Evolutionary conservation across 92 coral and sea anemone genomes (phyloP).

Genomic region (Umimayanthus kanabou): DNA sequence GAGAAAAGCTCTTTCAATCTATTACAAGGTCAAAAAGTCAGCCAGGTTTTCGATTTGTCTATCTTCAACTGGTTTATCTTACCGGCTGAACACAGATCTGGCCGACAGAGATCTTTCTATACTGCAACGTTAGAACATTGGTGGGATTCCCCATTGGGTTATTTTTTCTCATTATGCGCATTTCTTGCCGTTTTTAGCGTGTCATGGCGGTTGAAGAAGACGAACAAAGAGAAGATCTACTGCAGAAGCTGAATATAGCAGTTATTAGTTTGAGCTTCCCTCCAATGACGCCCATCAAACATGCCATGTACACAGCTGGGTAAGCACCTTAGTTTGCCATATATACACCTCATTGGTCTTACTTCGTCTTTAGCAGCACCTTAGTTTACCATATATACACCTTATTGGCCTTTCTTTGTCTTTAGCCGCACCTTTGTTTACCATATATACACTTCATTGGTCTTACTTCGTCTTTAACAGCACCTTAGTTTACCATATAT

Average conservation of each 20-base stretch:
- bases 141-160: not conserved
- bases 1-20: too few relatives aligned
- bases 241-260: constrained; percentile 74
- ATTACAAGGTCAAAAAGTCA: too few relatives aligned
- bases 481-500: not conserved
- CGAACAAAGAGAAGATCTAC: constrained; percentile 74
- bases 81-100: too few relatives aligned
- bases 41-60: too few relatives aligned
- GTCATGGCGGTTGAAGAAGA: constrained; percentile 86
- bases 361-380: too few relatives aligned
- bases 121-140: not conserved
- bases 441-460: not conserved
- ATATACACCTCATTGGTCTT: not conserved
- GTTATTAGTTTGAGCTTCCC: constrained; percentile 85
- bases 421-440: constrained; percentile 42
- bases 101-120: not conserved
- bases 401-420: too few relatives aligned
- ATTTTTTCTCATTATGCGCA: not conserved
- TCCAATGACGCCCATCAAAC: constrained; percentile 83
- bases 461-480: too few relatives aligned
- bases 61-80: too few relatives aligned
- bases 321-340: constrained; percentile 45
- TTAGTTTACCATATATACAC: not conserved
- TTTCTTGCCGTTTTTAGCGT: constrained; percentile 50
- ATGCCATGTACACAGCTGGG: constrained; percentile 97